phyloP scores from a whole-genome alignment of 2,113 vertebrate genomes.

The Lophochroa leadbeateri region DNA sequence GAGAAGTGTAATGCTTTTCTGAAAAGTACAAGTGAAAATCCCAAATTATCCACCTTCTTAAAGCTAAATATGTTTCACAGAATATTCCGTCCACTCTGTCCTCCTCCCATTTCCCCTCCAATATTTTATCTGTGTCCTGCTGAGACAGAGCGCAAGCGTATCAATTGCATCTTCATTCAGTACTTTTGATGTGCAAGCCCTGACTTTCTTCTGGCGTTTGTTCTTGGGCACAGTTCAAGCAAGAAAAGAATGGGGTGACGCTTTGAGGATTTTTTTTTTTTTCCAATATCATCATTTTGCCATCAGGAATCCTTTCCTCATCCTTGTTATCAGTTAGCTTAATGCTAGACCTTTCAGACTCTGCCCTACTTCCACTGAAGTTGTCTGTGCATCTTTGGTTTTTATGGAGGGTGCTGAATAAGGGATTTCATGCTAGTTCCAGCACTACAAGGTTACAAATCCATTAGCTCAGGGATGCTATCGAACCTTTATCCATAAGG shows the following conservation, averaged over 20 bases:
- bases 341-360: background rate
- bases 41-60: background rate
- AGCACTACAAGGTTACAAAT: background rate
- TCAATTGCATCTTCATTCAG: background rate
- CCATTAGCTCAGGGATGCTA: background rate
- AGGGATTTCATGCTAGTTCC: background rate
- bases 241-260: conserved; percentile 1
- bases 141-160: background rate
- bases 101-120: background rate
- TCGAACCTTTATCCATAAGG: background rate
- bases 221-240: conserved; percentile 9
- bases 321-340: background rate
- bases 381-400: background rate
- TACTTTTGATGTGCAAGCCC: background rate
- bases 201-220: conserved; percentile 26
- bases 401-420: background rate
- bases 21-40: background rate
- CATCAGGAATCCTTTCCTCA: background rate
- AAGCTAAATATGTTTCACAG: background rate
- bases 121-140: background rate
- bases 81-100: background rate
- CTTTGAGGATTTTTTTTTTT: background rate
- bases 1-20: background rate
- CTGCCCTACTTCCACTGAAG: background rate
- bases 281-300: background rate